Evolutionary conservation across 1,140 invertebrate genomes (phyloP).

Genomic region (Anastatus disparis): DNA sequence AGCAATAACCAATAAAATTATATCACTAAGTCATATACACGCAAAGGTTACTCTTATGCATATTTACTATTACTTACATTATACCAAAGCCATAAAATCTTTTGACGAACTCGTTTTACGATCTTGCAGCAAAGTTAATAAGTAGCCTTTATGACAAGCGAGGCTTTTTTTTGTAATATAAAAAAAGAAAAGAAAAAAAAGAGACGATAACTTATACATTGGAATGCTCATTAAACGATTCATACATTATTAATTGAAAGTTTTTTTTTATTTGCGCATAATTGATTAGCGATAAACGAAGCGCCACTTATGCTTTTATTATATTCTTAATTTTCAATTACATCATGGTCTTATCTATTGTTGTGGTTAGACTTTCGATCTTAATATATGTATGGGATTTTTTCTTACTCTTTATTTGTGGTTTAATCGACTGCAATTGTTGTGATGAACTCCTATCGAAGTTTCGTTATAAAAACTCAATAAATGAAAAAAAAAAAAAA

Average conservation of each 20-base stretch:
- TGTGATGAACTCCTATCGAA: too few species aligned
- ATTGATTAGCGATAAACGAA: not conserved
- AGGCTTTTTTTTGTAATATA: not conserved
- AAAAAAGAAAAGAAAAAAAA: not conserved
- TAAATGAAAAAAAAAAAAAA: too few species aligned
- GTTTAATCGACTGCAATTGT: too few species aligned
- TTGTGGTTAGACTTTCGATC: too few species aligned
- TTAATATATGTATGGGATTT: too few species aligned
- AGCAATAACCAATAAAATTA: not conserved
- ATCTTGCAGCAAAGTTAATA: slow-evolving; percentile 1
- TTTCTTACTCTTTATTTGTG: too few species aligned
- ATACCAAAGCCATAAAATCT: slow-evolving; percentile 7
- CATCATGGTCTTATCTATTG: too few species aligned
- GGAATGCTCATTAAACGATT: not conserved
- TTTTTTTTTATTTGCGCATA: not conserved
- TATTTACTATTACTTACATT: not conserved
- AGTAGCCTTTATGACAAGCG: not conserved
- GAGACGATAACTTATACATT: not conserved
- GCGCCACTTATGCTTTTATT: too few species aligned
- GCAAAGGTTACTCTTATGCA: not conserved
- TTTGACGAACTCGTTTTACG: slow-evolving; percentile 6
- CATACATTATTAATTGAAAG: not conserved
- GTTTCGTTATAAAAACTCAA: too few species aligned
- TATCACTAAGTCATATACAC: not conserved
- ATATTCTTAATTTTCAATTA: too few species aligned